phyloP scores from a whole-genome alignment of 2,113 vertebrate species.

The Muntiacus muntjak region DNA sequence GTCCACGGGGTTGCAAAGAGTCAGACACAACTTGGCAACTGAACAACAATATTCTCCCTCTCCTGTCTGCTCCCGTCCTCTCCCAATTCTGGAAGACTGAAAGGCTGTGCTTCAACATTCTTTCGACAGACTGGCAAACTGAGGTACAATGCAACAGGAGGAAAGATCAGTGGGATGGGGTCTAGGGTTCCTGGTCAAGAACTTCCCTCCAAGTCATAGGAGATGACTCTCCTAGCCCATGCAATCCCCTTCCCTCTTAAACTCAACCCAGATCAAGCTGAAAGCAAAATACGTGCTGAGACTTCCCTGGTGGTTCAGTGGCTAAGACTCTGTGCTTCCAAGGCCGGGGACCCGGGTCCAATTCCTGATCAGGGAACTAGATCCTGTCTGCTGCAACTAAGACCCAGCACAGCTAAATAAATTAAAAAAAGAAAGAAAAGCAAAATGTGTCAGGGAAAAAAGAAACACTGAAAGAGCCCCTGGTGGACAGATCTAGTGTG shows the following conservation, averaged over 20 bases:
- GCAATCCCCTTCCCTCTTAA: not conserved
- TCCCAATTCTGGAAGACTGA: not conserved
- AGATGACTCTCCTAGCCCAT: not conserved
- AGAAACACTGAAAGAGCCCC: not conserved
- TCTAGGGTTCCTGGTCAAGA: not conserved
- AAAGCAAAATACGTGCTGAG: not conserved
- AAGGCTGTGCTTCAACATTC: not conserved
- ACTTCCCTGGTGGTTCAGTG: not conserved
- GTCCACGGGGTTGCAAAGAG: not conserved
- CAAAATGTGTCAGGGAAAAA: not conserved
- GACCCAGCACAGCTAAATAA: not conserved
- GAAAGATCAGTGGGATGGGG: not conserved
- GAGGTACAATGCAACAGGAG: not conserved
- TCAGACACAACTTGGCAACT: not conserved
- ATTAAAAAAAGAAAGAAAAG: not conserved
- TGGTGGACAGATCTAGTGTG: not conserved
- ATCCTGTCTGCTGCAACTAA: not conserved
- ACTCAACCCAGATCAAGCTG: not conserved
- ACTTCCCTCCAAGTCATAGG: not conserved
- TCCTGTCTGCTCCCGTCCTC: not conserved
- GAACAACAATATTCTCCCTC: not conserved
- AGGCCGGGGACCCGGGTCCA: not conserved
- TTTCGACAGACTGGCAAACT: not conserved
- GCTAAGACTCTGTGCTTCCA: not conserved
- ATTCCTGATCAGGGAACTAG: not conserved